Evolutionary conservation across 2,113 vertebrate species (phyloP), one percentile per base, ranked within the genome.

Genomic region (Charina bottae): DNA sequence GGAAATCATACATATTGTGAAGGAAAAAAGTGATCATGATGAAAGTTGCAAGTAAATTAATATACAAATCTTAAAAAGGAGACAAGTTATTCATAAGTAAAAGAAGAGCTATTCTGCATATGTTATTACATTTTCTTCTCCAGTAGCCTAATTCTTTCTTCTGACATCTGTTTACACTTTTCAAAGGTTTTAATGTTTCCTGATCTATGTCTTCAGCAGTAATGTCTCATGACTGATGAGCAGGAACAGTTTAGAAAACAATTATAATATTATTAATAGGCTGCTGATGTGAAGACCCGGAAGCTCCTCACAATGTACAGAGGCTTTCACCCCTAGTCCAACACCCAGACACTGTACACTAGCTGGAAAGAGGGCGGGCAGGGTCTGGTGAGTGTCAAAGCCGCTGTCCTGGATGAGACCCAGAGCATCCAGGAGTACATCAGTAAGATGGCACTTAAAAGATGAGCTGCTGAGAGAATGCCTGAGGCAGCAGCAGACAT

Each of bases 191-290:
- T 93, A 93, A 94, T 91, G 60, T 88, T 93, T 95, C 92, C 87
- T 91, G 87, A 94, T 90, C 94, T 91, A 93, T 93, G n/a, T 95
- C 92, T 96, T 95, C 90, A 94, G 46, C 89, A 94, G 89, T 62
- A 95, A 93, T 84, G 93, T 42, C 12, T 83, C 85, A 53, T 62
- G 89, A 94, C 55, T 24, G 91, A 91, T 93, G 83, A 17, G 87
- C 89, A 94, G 94, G 89, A 23, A 94, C 91, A 90, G 93, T 93
- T 93, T 60, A 53, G 93, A 87, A 94, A 91, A 90, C 90, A 93
- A 94, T 96, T 95, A 94, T 92, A 94, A 87, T 96, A 94, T 93
- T 91, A n/a, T n/a, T n/a, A n/a, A n/a, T n/a, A n/a, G n/a, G n/a
- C n/a, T n/a, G n/a, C n/a, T n/a, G n/a, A n/a, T n/a, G n/a, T n/a